These are phyloP conservation scores for Heliothis peltigera DNA, from an alignment of 2,888 invertebrate species.

Conservation along the genomic window DNA sequence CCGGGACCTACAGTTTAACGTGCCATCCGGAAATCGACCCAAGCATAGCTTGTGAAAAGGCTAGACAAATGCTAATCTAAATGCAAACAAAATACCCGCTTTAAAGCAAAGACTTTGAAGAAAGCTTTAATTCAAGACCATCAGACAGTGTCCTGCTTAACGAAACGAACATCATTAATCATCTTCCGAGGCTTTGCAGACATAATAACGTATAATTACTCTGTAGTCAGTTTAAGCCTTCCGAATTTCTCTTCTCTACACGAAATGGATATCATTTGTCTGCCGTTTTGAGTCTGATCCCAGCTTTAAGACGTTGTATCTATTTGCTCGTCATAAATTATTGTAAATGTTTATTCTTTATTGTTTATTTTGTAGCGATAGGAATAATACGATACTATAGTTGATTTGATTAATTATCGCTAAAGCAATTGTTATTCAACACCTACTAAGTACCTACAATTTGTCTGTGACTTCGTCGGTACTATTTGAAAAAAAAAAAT, in stretches of 20 bases:
- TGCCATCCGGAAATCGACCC: too few relatives aligned
- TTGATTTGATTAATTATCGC: too few relatives aligned
- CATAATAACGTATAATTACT: conserved; percentile 76
- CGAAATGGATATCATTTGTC: conserved; percentile 72
- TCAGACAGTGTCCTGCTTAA: conserved; percentile 43
- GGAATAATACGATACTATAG: not conserved
- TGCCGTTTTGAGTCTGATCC: conserved; percentile 53
- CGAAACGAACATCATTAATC: conserved; percentile 67
- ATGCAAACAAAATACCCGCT: not conserved
- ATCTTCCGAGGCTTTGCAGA: conserved; percentile 63
- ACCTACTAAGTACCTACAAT: too few relatives aligned
- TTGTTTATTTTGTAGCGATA: not conserved
- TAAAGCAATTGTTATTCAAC: too few relatives aligned
- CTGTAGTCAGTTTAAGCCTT: conserved; percentile 68
- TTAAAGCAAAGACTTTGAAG: conserved; percentile 12
- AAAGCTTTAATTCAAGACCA: conserved; percentile 10
- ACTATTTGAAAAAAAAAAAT: too few relatives aligned
- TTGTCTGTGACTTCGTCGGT: too few relatives aligned
- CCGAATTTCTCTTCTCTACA: conserved; percentile 62
- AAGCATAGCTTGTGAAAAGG: too few relatives aligned
- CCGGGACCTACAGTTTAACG: too few relatives aligned
- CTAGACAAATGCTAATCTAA: too few relatives aligned
- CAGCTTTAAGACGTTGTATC: conserved; percentile 30
- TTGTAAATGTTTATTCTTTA: conserved; percentile 19
- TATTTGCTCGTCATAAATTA: conserved; percentile 41